Evolutionary conservation across 1,140 invertebrate species (phyloP), one percentile per base, ranked within the genome.

Genomic region (Microplitis demolitor): DNA sequence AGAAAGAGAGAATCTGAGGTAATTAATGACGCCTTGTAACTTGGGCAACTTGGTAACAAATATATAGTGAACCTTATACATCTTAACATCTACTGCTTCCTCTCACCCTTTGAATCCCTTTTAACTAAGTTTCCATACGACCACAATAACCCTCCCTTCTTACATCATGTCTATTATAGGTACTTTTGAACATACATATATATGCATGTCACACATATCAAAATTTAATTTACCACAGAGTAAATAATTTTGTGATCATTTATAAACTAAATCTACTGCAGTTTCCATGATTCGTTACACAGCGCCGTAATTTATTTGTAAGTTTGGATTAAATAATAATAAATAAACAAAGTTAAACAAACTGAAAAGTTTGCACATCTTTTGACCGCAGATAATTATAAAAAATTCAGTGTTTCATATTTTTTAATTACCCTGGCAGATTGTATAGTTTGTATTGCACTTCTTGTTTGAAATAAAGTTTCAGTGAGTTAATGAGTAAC

Each of bases 1-100:
- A 33, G 39, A 6, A 35, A 54, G 24, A 33, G 39, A 6, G 14
- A 54, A 11, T 45, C 6, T 45, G 24, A 33, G 39, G 51, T 35
- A 54, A 54, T 69, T 69, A 58, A 69, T 68, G 69, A 74, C 62
- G 73, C 73, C 73, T 70, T 70, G 68, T 63, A 68, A 74, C 68
- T 74, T 74, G 13, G 73, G 68, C 45, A 74, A 74, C 73, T 74
- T 66, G 51, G 53, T 64, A 74, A 72, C 62, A 72, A 72, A 64
- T 72, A 72, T 64, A 72, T 67, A 66, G 54, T 37, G 34, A 58
- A 58, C 39, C 16, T 53, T 69, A 39, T n/a, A 14, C 56, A 16
- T 50, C 58, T 58, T 60, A 35, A 24, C 51, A 68, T 68, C 51
- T 34, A 68, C 51, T 54, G 9, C 24, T 11, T 11, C 51, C 51